A percentile compares a stretch with the other conserved stretches of the same genome.
Conservation (phyloP, 2,888 invertebrate genomes). For the Oithona nana region DNA sequence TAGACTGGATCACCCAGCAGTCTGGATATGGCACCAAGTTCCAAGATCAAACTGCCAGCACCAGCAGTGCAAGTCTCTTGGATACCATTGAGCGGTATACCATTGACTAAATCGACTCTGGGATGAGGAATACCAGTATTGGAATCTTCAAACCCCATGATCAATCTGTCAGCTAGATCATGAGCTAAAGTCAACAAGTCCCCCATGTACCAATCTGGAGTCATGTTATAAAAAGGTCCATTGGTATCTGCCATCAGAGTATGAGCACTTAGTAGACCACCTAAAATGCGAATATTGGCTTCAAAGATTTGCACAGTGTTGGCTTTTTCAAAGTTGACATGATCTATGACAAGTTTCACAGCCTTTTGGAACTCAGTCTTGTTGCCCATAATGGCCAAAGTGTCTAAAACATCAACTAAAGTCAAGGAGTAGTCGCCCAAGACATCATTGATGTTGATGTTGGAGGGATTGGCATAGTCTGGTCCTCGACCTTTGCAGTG, state of each 20-base stretch:
- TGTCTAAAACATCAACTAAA: constrained; percentile 39
- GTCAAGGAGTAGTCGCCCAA: constrained; percentile 42
- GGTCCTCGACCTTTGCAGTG: constrained; percentile 23
- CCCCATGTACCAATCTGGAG: constrained; percentile 31
- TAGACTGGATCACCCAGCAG: constrained; percentile 39
- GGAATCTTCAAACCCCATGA: constrained; percentile 40
- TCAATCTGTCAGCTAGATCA: constrained; percentile 37
- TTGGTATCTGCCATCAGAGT: constrained; percentile 36
- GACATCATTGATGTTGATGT: constrained; percentile 45
- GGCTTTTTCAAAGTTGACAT: constrained; percentile 39
- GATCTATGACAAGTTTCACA: constrained; percentile 31
- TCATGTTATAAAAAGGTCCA: constrained; percentile 29
- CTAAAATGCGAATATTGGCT: constrained; percentile 40
- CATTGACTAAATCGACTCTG: constrained; percentile 35
- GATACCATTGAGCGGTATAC: constrained; percentile 32
- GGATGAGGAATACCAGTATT: constrained; percentile 38
- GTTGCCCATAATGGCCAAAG: constrained; percentile 39
- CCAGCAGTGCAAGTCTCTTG: constrained; percentile 43
- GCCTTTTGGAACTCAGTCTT: constrained; percentile 38
- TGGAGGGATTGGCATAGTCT: constrained; percentile 25
- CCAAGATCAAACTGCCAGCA: constrained; percentile 37
- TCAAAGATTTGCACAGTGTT: constrained; percentile 44
- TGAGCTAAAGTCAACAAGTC: constrained; percentile 39
- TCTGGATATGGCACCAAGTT: constrained; percentile 40
- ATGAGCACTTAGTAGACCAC: constrained; percentile 41